These are phyloP conservation scores for Diabrotica undecimpunctata DNA, from an alignment of 1,140 invertebrate genomes.

Conservation along the genomic window DNA sequence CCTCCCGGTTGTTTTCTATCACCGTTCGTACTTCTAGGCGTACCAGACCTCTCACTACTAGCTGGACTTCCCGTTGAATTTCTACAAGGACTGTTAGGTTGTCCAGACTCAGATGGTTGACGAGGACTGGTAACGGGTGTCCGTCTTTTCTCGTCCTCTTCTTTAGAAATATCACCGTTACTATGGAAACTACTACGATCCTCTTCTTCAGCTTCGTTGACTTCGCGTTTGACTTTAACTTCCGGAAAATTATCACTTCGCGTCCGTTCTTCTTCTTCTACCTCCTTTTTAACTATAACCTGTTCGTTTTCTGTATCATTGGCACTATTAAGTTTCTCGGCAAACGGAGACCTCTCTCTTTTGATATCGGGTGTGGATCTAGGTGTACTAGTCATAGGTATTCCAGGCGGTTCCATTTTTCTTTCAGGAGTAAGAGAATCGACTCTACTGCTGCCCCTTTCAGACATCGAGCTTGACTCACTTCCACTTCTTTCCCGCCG, in stretches of 20 bases:
- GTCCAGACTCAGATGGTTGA: conserved; percentile 47
- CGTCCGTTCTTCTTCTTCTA: conserved; percentile 35
- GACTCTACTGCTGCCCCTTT: conserved; percentile 68
- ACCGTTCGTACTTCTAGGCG: conserved; percentile 63
- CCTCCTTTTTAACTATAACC: conserved; percentile 41
- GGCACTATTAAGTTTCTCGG: conserved; percentile 45
- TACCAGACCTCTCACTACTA: conserved; percentile 69
- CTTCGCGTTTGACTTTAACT: conserved; percentile 52
- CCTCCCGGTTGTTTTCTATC: conserved; percentile 50
- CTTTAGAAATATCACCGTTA: conserved; percentile 46
- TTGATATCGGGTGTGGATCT: conserved; percentile 70
- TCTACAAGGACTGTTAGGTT: conserved; percentile 55
- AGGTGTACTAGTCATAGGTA: conserved; percentile 63
- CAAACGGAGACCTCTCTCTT: conserved; percentile 51
- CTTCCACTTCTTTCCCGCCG: conserved; percentile 77
- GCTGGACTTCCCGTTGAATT: conserved; percentile 65
- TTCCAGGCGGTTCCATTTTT: conserved; percentile 59
- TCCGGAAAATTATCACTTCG: conserved; percentile 19
- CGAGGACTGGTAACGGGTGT: conserved; percentile 56
- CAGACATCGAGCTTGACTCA: conserved; percentile 81
- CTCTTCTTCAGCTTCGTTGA: conserved; percentile 56
- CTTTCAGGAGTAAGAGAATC: conserved; percentile 74
- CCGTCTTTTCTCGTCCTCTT: conserved; percentile 36
- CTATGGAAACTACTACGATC: conserved; percentile 51
- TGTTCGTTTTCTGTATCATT: conserved; percentile 50